Base-by-base conservation (phyloP, 2,113 vertebrate species). In the Paradoxurus hermaphroditus region DNA sequence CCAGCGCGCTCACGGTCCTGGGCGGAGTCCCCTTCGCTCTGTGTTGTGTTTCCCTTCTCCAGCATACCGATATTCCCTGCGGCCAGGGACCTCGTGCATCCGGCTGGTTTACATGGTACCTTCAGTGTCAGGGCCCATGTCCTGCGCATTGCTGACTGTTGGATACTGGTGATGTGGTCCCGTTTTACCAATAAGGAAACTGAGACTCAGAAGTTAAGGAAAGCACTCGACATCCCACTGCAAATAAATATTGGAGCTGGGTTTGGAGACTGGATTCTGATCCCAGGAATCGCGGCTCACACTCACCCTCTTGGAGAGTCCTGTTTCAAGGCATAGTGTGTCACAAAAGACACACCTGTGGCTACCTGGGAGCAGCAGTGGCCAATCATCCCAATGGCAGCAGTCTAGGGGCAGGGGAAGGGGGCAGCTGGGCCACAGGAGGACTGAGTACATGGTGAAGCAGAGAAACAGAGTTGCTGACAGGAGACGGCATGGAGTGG, bases 101-200 rank as follows among this genome's bases (percentile, higher is more conserved):
- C 46, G 73, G 27, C 73, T 21, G 4, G 27, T 51, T 23, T 16
- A 56, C 14, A 21, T 39, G 7, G 0, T 51, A 3, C 75, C 94
- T 2, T 41, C 12, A 34, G 65, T 14, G 2, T 41, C 23, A 72
- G 65, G 34, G 14, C 59, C 88, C 27, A 41, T 56, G 87, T n/a
- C 84, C 84, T 29, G 21, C 2, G 1, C 16, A 39, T 70, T 13
- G 1, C 49, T 25, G 27, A 10, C 15, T 63, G 19, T 46, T 63
- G 9, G 13, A 31, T 36, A 16, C 27, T 11, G 39, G 53, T 4
- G 3, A 84, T 11, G n/a, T 81, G 49, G 79, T 21, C 41, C 21
- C 63, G 13, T 21, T 91, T 85, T 81, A n/a, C 72, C 19, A 63
- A 49, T 9, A 86, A 89, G 72, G 63, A 94, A 67, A 29, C 25